Conservation (phyloP, 2,797 vertebrate species). For the Pipistrellus nathusii region DNA sequence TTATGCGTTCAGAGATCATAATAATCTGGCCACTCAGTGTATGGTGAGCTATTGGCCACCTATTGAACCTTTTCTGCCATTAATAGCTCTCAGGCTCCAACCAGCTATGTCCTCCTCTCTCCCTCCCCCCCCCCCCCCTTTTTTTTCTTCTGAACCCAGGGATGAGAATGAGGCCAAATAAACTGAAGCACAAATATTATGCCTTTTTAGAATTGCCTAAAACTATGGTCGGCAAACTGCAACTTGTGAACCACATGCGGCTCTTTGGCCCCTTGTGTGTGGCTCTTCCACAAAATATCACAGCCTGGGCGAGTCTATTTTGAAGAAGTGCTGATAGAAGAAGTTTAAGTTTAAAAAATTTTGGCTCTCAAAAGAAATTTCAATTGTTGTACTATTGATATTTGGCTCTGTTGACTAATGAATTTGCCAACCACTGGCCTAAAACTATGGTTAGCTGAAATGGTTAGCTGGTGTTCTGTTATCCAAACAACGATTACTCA, state of each 20-base stretch:
- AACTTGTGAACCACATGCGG: no score
- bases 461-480: constrained; percentile 62
- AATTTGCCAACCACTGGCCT: neutral
- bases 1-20: no score
- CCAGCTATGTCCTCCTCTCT: rapidly evolving
- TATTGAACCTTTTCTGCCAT: neutral
- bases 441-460: constrained; percentile 6
- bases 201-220: constrained; percentile 25
- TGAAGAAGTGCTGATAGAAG: no score
- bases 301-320: no score
- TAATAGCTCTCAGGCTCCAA: neutral
- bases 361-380: no score
- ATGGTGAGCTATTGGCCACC: neutral
- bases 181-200: constrained; percentile 33
- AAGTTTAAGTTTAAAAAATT: no score
- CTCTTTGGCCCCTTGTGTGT: no score
- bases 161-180: neutral
- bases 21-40: no score
- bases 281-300: no score
- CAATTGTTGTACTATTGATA: no score
- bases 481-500: constrained; percentile 65
- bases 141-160: neutral
- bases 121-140: no score
- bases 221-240: neutral
- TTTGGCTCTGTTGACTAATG: no score